Conservation (phyloP, 2,113 vertebrate species). For the Rhadina sibilatrix region DNA sequence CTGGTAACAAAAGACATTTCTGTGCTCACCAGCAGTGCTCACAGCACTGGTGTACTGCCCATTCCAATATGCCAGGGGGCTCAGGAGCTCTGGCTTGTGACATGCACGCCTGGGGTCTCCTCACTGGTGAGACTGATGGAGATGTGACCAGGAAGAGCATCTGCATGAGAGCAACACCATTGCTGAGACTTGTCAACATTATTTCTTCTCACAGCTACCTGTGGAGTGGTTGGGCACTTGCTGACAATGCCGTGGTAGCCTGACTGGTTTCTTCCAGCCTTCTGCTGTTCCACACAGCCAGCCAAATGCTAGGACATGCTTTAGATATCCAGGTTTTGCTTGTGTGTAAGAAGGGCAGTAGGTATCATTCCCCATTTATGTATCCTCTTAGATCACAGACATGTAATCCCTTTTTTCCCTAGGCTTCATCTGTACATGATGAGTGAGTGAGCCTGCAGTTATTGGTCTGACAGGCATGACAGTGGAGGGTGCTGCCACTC, state of each 20-base stretch:
- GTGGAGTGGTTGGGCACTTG: accelerated
- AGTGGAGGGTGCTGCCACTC: not conserved
- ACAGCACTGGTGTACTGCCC: not conserved
- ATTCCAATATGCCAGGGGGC: not conserved
- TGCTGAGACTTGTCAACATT: not conserved
- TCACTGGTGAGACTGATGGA: not conserved
- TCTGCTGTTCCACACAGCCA: not conserved
- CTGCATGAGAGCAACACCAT: not conserved
- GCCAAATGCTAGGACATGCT: not conserved
- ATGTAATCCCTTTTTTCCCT: not conserved
- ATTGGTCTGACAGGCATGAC: not conserved
- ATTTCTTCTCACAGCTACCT: not conserved
- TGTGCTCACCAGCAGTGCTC: not conserved
- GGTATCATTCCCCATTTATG: not conserved
- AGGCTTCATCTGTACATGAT: not conserved
- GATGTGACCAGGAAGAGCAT: not conserved
- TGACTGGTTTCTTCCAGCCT: not conserved
- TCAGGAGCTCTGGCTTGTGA: not conserved
- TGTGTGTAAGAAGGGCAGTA: not conserved
- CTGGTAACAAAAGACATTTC: not conserved
- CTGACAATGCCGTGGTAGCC: too few relatives aligned
- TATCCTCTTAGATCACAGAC: not conserved
- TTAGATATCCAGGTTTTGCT: not conserved
- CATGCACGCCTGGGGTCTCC: not conserved
- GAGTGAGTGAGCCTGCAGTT: accelerated